Base-by-base conservation (phyloP, 2,888 invertebrate genomes). In the Lottia scabra region DNA sequence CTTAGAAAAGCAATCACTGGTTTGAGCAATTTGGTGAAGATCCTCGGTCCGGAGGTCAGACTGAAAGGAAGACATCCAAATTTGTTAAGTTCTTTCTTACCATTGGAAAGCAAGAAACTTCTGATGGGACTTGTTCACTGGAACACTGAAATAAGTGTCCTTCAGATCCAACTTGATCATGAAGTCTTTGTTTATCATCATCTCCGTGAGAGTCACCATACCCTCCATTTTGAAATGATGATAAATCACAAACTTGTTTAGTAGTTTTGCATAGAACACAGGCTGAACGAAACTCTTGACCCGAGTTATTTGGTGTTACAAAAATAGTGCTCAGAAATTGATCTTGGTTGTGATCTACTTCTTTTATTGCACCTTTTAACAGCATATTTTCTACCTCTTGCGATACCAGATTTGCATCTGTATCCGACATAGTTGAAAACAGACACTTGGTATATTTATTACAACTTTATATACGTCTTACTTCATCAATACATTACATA, bases 71-170 rank as follows among this genome's bases (percentile, higher is more conserved):
- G 65, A 16, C 68, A 62, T 66, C 44, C 69, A 27, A 66, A 75
- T 38, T 48, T n/a, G 30, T 30, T 74, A 76, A 27, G 16, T 46
- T 46, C 68, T 45, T 15, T n/a, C 56, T 16, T 48, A 15, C 76
- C 71, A 74, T 12, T 62, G 48, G 63, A 74, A 74, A 16, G 68
- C 26, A 1, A 71, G 46, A 45, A 63, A 71, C 27, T 48, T 68
- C 62, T 56, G 65, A 68, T 73, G 38, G 8, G 26, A 27, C 30
- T 26, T 10, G 16, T 27, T 19, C 2, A 73, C 71, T 15, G 73
- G 71, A 62, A 75, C 68, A 30, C 45, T 63, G 65, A 71, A 74
- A 62, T 75, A 75, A 26, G 73, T 71, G 56, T 70, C 73, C 30
- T 70, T 73, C 64, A 70, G 64, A 46, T 71, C 70, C 27, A 70